Evolutionary conservation across 2,888 invertebrate genomes (phyloP).

Genomic region (Drosophila prolongata): DNA sequence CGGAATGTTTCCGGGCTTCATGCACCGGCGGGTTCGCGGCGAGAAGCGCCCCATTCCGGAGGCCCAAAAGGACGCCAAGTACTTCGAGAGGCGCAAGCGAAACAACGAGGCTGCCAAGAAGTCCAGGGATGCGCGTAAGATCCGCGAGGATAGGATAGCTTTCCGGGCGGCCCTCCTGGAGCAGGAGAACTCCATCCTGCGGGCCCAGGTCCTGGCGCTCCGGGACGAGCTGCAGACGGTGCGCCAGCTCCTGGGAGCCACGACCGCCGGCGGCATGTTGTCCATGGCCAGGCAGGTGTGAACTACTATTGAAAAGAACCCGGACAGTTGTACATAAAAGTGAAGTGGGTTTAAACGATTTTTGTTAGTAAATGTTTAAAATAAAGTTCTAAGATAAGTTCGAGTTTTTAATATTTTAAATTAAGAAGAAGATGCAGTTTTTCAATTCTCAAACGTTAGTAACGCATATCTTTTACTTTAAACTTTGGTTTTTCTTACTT

Average conservation of each 20-base stretch:
- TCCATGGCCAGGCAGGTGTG: conserved; percentile 58
- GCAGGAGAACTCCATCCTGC: conserved; percentile 93
- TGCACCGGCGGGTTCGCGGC: conserved; percentile 87
- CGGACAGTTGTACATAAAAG: conserved; percentile 50
- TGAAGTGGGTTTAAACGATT: conserved; percentile 15
- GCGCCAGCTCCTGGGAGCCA: conserved; percentile 76
- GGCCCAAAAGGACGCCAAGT: conserved; percentile 94
- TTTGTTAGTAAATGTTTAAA: conserved; percentile 38
- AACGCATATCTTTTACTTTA: too few species aligned
- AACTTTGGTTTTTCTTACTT: too few species aligned
- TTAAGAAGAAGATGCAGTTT: too few species aligned
- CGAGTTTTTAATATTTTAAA: too few species aligned
- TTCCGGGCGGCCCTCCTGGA: conserved; percentile 93
- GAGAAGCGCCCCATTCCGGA: conserved; percentile 95
- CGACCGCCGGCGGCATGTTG: conserved; percentile 63
- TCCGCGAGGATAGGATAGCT: conserved; percentile 95
- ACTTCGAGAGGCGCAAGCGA: conserved; percentile 93
- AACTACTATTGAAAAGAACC: too few species aligned
- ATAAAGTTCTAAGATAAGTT: too few species aligned
- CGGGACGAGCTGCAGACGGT: conserved; percentile 88
- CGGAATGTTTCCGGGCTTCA: conserved; percentile 74
- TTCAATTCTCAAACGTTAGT: too few species aligned
- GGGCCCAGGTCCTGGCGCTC: conserved; percentile 92
- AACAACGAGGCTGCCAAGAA: conserved; percentile 97
- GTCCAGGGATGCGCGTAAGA: conserved; percentile 93